Evolutionary conservation across 2,113 vertebrate species (phyloP).

Genomic region (Todiramphus chloris): DNA sequence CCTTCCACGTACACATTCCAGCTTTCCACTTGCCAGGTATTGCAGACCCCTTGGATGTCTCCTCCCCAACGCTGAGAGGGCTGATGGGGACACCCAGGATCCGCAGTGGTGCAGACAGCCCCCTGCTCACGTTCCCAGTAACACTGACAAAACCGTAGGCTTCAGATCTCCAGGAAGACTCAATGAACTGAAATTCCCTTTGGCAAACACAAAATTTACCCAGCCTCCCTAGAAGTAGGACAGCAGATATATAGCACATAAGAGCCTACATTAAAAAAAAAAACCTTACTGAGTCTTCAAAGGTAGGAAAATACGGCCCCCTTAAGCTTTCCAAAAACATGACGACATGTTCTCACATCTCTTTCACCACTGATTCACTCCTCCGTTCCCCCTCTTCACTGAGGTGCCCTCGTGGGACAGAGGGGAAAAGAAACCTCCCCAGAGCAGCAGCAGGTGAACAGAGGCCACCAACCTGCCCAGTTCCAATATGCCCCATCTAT

Average conservation of each 20-base stretch:
- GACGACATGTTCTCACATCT: rapidly evolving
- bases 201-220: neutral
- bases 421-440: neutral
- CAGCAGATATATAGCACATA: neutral
- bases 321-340: neutral
- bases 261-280: neutral
- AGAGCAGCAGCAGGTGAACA: neutral
- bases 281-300: neutral
- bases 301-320: neutral
- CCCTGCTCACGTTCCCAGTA: neutral
- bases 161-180: neutral
- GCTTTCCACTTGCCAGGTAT: neutral
- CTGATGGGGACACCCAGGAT: rapidly evolving
- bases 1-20: rapidly evolving
- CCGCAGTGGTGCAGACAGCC: rapidly evolving
- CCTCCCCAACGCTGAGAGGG: neutral
- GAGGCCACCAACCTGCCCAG: neutral
- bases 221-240: neutral
- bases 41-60: neutral
- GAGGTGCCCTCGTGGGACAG: neutral
- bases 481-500: neutral
- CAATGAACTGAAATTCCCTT: neutral
- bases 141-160: rapidly evolving
- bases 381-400: neutral
- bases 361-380: neutral